These are phyloP conservation scores for Phoxinus phoxinus DNA, from an alignment of 2,113 vertebrate genomes.

Conservation along the genomic window DNA sequence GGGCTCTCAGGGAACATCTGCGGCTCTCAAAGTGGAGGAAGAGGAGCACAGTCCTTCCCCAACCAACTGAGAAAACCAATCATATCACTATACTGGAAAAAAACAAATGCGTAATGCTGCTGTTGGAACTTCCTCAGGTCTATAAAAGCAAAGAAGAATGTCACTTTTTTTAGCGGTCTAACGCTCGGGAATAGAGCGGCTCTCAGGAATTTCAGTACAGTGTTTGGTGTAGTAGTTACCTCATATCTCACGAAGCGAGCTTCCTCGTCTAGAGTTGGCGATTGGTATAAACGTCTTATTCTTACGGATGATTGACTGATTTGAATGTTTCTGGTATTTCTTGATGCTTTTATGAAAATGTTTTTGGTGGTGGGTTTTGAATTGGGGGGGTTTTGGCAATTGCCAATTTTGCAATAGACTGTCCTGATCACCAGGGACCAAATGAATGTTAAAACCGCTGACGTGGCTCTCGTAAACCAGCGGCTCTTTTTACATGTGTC, in stretches of 20 bases:
- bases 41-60: conserved; percentile 77
- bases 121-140: conserved; percentile 81
- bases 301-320: background rate
- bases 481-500: conserved; percentile 56
- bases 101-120: conserved; percentile 66
- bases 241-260: background rate
- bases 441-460: conserved; percentile 74
- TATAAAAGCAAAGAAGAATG: conserved; percentile 69
- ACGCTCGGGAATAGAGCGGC: conserved; percentile 73
- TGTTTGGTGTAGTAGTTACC: conserved; percentile 54
- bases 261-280: background rate
- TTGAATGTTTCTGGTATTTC: conserved; percentile 67
- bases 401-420: conserved; percentile 71
- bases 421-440: conserved; percentile 71
- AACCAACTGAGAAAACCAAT: conserved; percentile 82
- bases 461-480: conserved; percentile 56
- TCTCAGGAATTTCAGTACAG: conserved; percentile 68
- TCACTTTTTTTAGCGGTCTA: conserved; percentile 66
- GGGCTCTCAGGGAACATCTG: conserved; percentile 86
- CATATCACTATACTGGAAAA: conserved; percentile 69
- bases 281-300: background rate
- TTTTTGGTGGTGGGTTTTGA: conserved; percentile 47
- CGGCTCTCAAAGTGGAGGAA: conserved; percentile 81
- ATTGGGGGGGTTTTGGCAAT: conserved; percentile 53
- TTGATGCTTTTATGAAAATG: conserved; percentile 53